phyloP scores from a whole-genome alignment of 2,797 vertebrate species.

The Gastrophryne carolinensis region DNA sequence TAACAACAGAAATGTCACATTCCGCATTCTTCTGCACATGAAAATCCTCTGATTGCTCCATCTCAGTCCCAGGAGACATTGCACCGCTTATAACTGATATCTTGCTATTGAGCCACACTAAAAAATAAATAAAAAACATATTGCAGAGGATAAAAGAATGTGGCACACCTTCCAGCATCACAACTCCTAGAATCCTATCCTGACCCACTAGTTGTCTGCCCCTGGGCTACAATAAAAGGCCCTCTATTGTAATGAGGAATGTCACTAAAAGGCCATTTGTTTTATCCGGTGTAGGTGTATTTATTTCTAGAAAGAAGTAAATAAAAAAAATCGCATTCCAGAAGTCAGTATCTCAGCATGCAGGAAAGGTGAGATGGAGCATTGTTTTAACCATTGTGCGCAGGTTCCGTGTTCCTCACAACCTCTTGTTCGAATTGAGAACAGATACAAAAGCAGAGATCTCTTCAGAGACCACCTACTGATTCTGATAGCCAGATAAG shows the following conservation, averaged over 20 bases:
- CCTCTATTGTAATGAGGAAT: background rate
- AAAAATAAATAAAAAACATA: too few species aligned
- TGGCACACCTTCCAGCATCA: background rate
- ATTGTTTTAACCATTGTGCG: too few species aligned
- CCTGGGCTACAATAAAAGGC: background rate
- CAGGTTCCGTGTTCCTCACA: too few species aligned
- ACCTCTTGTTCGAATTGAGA: too few species aligned
- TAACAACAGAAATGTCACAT: background rate
- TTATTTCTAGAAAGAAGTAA: too few species aligned
- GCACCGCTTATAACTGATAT: background rate
- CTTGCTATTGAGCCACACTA: background rate
- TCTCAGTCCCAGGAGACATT: background rate
- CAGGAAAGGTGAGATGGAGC: too few species aligned
- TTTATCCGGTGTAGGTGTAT: too few species aligned
- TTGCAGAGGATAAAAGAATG: background rate
- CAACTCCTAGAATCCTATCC: background rate
- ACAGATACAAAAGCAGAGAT: too few species aligned
- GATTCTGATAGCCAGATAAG: too few species aligned
- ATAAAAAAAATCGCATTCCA: too few species aligned
- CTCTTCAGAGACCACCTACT: too few species aligned
- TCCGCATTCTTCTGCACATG: constrained; percentile 11
- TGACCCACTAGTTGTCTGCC: background rate
- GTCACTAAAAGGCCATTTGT: background rate
- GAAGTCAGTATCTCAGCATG: too few species aligned
- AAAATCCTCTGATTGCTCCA: background rate